Conservation (phyloP, 2,888 invertebrate genomes). For the Drosophila putrida region DNA sequence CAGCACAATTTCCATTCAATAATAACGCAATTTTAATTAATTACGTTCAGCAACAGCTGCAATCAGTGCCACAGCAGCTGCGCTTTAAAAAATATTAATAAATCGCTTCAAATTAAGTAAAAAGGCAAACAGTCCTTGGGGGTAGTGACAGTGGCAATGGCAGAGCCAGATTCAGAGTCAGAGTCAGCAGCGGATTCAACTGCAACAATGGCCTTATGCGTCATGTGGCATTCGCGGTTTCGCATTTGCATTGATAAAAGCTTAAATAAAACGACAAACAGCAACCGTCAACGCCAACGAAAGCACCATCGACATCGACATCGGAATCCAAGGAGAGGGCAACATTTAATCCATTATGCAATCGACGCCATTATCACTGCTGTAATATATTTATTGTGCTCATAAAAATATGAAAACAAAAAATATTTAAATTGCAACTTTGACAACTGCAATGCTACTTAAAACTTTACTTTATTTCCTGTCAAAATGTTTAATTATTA, state of each 20-base stretch:
- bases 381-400: constrained; percentile 67
- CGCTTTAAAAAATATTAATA: constrained; percentile 62
- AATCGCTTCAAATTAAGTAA: constrained; percentile 72
- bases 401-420: constrained; percentile 37
- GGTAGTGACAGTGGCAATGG: neutral
- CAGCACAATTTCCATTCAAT: constrained; percentile 21
- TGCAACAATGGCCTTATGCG: constrained; percentile 30
- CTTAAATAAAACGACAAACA: constrained; percentile 65
- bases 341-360: constrained; percentile 72
- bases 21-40: constrained; percentile 58
- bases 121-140: constrained; percentile 59
- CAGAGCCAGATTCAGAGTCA: neutral
- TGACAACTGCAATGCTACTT: constrained; percentile 37
- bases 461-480: constrained; percentile 16
- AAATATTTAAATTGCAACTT: constrained; percentile 14
- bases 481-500: constrained; percentile 14
- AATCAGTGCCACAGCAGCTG: constrained; percentile 19
- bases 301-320: constrained; percentile 20
- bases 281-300: constrained; percentile 46
- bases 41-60: constrained; percentile 41
- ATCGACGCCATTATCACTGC: constrained; percentile 72
- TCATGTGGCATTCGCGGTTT: constrained; percentile 43
- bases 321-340: constrained; percentile 12
- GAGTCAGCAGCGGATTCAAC: neutral
- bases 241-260: constrained; percentile 70